Base-by-base conservation (phyloP, 1,140 invertebrate species). In the Drosophila watanabei region DNA sequence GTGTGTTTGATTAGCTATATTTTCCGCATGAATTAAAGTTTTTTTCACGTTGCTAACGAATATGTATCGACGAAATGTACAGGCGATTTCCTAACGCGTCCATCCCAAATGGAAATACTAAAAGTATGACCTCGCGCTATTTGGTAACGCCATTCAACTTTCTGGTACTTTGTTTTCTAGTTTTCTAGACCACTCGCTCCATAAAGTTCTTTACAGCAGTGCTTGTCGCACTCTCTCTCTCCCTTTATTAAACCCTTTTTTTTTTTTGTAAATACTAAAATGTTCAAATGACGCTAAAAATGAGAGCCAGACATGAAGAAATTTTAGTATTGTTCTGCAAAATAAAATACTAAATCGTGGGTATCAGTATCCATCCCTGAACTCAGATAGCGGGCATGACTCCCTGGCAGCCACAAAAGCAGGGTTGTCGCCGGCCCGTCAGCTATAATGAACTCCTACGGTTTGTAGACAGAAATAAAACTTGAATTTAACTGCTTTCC, bases 381-480 rank as follows among this genome's bases (percentile, higher is more conserved):
- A 14, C 13, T 41, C 1, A 20, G 11, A 13, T 35, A n/a, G 4
- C 41, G 9, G 6, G 8, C 11, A 28, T 35, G 28, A 33, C 16
- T 14, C 63, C 30, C 63, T 69, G 37, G 5, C 28, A n/a, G 20
- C n/a, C 45, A 4, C 41, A 30, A 39, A 32, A 48, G 56, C 48
- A 73, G 70, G 65, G 70, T 52, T 58, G 64, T 68, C 65, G 20
- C 20, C 52, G 52, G 69, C 24, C 43, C 20, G 43, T 35, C 45
- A 70, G 32, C 49, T 59, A 75, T 77, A 79, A 88, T 88, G 84
- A 88, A 79, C 82, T 89, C 84, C 56, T 88, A 88, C 84, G 84
- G 84, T 88, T 88, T 88, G 84, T 88, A 87, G 80, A 69, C 66
- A 70, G 71, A 79, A 88, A 66, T 73, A 80, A 71, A 62, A 65